These are phyloP conservation scores for Chloroclystis v-ata DNA, from an alignment of 2,888 invertebrate species.

Conservation along the genomic window DNA sequence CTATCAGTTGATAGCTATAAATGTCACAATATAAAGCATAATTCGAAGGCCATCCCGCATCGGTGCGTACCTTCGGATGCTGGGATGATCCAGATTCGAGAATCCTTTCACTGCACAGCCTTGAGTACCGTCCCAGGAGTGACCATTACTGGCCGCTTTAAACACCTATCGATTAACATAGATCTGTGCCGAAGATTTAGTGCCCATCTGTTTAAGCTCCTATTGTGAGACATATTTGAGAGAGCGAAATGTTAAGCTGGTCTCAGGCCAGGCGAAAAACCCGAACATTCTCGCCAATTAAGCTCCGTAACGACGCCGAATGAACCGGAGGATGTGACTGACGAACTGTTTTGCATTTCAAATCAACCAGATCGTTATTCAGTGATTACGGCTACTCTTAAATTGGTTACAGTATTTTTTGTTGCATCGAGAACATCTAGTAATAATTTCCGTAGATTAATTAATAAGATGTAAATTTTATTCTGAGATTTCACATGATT, in stretches of 20 bases:
- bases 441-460: not conserved
- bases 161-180: slow-evolving; percentile 72
- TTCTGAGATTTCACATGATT: not conserved
- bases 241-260: slow-evolving; percentile 44
- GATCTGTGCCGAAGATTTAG: slow-evolving; percentile 65
- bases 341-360: slow-evolving; percentile 57
- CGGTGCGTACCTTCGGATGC: slow-evolving; percentile 31
- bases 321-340: slow-evolving; percentile 40
- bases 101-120: slow-evolving; percentile 72
- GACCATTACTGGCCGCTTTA: slow-evolving; percentile 69
- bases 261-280: slow-evolving; percentile 45
- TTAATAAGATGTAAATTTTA: slow-evolving; percentile 1
- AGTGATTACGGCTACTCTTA: slow-evolving; percentile 44
- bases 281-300: slow-evolving; percentile 54
- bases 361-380: slow-evolving; percentile 55
- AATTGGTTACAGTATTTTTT: slow-evolving; percentile 42
- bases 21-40: not conserved
- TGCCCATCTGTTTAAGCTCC: slow-evolving; percentile 44
- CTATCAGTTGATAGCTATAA: not conserved
- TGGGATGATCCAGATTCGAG: slow-evolving; percentile 73
- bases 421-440: slow-evolving; percentile 4
- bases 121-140: slow-evolving; percentile 59
- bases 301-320: slow-evolving; percentile 37
- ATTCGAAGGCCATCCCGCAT: not conserved
- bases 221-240: slow-evolving; percentile 48